Conservation (phyloP, 2,113 vertebrate genomes). For the Heterochromis multidens region DNA sequence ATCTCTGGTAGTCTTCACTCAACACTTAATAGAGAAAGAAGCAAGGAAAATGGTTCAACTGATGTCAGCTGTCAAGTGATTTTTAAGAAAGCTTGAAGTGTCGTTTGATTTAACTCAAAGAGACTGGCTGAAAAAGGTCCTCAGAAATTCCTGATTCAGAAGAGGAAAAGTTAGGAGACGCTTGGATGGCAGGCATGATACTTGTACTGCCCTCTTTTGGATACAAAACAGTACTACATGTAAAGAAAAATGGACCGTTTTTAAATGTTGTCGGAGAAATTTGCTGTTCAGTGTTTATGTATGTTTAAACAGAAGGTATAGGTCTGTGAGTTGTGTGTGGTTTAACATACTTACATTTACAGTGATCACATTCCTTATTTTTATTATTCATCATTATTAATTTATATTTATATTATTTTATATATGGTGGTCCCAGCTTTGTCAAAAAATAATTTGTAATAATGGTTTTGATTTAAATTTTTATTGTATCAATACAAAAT, state of each 20-base stretch:
- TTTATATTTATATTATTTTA: neutral
- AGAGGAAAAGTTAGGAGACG: neutral
- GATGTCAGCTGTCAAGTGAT: neutral
- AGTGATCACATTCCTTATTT: neutral
- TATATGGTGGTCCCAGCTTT: neutral
- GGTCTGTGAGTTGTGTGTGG: neutral
- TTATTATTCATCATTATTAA: neutral
- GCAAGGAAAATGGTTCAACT: neutral
- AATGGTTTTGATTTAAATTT: neutral
- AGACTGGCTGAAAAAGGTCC: neutral
- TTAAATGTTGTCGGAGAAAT: neutral
- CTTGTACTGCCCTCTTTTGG: slow-evolving; percentile 44
- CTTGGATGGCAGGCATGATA: neutral
- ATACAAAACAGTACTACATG: neutral
- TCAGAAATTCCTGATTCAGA: neutral
- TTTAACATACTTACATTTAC: neutral
- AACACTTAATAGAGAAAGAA: neutral
- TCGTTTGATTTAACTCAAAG: neutral
- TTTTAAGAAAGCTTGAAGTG: neutral
- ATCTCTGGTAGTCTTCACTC: neutral
- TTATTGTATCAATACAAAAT: neutral
- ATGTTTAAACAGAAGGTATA: neutral
- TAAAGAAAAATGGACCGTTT: neutral
- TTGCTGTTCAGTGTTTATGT: neutral
- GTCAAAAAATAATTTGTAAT: neutral